Base-by-base conservation (phyloP, 2,888 invertebrate genomes). In the Clunio marinus region DNA sequence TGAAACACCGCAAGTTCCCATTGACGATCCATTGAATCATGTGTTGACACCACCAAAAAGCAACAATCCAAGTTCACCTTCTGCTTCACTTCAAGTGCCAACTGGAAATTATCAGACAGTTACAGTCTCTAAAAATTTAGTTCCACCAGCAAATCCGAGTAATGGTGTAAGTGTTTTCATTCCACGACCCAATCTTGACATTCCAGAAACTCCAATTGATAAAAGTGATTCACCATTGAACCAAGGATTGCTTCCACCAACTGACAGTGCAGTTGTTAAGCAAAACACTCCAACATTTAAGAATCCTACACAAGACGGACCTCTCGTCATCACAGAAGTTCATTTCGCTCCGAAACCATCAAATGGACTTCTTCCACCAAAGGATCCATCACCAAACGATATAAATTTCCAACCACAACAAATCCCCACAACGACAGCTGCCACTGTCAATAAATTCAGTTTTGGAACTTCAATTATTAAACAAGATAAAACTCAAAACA, bases 221-320 rank as follows among this genome's bases (percentile, higher is more conserved):
- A 37, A 46, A 4, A 27, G n/a, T 15, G 25, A 45, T 3, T 2
- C n/a, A 1, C 37, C 57, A 5, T 27, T 57, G 25, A 27, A 45
- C 37, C 63, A 63, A 63, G 63, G 63, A 13, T 22, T 63, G 15
- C 37, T 63, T 7, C 63, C 63, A 25, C 63, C 63, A 45, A 45
- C 27, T 20, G 17, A 13, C 1, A 5, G 1, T 15, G n/a, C 25
- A 25, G 4, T 17, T 13, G 3, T 13, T 20, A 8, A 28, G 5
- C 5, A 15, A 2, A 15, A 28, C 10, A 5, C 24, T 3, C 60
- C 32, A 32, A 7, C 32, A 2, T 60, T 60, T 32, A 22, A 17
- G 1, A 35, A 55, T 35, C 24, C 51, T 20, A 35, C 13, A 1
- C 17, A 51, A 1, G 27, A 66, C 35, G 55, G 25, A 51, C 66